Evolutionary conservation across 2,888 invertebrate genomes (phyloP).

Genomic region (Philaethria dido): DNA sequence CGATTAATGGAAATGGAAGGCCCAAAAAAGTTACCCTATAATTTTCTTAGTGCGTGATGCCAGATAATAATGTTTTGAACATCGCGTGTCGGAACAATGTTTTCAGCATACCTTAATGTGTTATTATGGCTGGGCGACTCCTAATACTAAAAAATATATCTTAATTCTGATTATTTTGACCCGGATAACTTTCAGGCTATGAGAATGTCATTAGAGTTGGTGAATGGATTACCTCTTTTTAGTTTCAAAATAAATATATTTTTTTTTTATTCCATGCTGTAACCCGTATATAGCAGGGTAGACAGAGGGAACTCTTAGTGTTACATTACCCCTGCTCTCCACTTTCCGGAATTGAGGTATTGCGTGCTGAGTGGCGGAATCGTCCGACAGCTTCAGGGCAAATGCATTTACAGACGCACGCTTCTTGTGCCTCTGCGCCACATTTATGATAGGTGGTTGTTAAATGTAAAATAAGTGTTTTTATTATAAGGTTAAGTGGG

Average conservation of each 20-base stretch:
- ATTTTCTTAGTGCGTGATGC: constrained; percentile 37
- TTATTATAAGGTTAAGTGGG: no score
- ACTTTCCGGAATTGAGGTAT: no score
- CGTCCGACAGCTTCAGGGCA: no score
- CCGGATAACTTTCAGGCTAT: constrained; percentile 12
- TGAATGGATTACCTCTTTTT: not conserved
- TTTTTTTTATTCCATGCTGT: no score
- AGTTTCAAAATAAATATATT: not conserved
- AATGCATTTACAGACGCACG: no score
- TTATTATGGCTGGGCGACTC: constrained; percentile 31
- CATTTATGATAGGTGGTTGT: no score
- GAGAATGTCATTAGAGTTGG: constrained; percentile 11
- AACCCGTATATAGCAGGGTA: no score
- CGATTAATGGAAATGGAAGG: constrained; percentile 28
- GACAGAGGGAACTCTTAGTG: no score
- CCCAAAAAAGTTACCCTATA: constrained; percentile 25
- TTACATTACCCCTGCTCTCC: no score
- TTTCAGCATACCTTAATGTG: constrained; percentile 28
- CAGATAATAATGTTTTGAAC: constrained; percentile 39
- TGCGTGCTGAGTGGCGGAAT: no score
- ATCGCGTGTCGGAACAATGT: constrained; percentile 31
- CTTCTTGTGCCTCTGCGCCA: no score
- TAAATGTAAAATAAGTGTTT: no score
- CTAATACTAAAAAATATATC: constrained; percentile 29
- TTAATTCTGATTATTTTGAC: constrained; percentile 20